Evolutionary conservation across 2,797 vertebrate genomes (phyloP).

Genomic region (Potorous gilbertii): DNA sequence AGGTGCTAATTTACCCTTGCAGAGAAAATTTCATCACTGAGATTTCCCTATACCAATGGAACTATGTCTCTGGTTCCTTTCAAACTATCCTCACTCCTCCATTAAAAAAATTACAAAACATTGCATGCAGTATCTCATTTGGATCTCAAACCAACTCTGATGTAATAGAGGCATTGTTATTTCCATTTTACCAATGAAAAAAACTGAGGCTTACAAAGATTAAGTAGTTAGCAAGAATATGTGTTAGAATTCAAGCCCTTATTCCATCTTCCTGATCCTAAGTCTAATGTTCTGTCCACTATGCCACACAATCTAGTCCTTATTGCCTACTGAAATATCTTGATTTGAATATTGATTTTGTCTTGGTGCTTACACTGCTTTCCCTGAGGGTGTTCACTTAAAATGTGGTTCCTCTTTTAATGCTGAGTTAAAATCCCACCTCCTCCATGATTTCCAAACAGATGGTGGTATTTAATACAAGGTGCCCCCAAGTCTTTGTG

Average conservation of each 20-base stretch:
- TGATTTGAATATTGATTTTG: neutral
- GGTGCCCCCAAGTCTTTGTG: neutral
- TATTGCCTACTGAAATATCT: neutral
- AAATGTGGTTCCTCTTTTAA: neutral
- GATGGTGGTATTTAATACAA: neutral
- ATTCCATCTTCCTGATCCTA: neutral
- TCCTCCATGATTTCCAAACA: neutral
- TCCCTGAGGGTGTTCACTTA: neutral
- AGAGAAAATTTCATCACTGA: neutral
- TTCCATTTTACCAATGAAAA: neutral
- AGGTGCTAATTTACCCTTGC: neutral
- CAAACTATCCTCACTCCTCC: neutral
- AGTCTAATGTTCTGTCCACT: fast-evolving
- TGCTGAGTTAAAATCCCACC: neutral
- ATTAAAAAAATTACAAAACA: neutral
- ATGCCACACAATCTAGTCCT: neutral
- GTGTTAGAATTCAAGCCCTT: neutral
- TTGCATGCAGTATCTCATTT: neutral
- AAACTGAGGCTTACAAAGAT: neutral
- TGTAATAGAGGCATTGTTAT: neutral
- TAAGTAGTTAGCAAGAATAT: too few relatives aligned
- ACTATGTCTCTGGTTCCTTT: neutral
- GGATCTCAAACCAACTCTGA: neutral
- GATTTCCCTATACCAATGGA: neutral
- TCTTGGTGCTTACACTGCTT: too few relatives aligned